Evolutionary conservation across 2,113 vertebrate genomes (phyloP).

Genomic region (Prietella phreatophila): DNA sequence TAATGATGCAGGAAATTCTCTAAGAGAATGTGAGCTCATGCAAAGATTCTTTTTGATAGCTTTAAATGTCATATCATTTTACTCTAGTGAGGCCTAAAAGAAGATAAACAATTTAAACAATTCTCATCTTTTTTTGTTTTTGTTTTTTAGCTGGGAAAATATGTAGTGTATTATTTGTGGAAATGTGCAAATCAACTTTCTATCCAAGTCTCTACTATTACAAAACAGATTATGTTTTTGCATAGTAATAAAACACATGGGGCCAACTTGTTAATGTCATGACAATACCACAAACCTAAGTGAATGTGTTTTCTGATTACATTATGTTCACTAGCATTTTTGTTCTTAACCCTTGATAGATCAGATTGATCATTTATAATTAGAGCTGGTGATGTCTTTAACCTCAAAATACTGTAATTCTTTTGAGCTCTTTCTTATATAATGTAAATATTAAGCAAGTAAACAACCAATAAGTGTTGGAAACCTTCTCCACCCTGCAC

Average conservation of each 20-base stretch:
- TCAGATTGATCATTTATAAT: too few relatives aligned
- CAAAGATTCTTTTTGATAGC: constrained; percentile 42
- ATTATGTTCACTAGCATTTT: not conserved
- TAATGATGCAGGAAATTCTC: not conserved
- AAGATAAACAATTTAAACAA: constrained; percentile 33
- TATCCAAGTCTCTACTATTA: not conserved
- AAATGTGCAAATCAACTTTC: not conserved
- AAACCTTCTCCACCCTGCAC: too few relatives aligned
- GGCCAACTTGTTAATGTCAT: not conserved
- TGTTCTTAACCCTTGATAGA: not conserved
- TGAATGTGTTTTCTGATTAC: not conserved
- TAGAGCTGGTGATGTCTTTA: not conserved
- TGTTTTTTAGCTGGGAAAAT: constrained; percentile 1
- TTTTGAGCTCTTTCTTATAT: not conserved
- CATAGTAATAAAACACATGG: not conserved
- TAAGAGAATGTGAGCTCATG: constrained; percentile 1
- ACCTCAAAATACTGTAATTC: too few relatives aligned
- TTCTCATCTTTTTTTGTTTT: not conserved
- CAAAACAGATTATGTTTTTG: not conserved
- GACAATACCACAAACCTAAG: not conserved
- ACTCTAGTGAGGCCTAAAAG: constrained; percentile 30
- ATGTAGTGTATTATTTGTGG: not conserved
- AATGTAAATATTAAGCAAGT: not conserved
- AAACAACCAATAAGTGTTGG: too few relatives aligned
- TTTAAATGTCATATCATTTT: constrained; percentile 55